Base-by-base conservation (phyloP, 2,888 invertebrate species). In the Imbricaverruca yamaguchii region DNA sequence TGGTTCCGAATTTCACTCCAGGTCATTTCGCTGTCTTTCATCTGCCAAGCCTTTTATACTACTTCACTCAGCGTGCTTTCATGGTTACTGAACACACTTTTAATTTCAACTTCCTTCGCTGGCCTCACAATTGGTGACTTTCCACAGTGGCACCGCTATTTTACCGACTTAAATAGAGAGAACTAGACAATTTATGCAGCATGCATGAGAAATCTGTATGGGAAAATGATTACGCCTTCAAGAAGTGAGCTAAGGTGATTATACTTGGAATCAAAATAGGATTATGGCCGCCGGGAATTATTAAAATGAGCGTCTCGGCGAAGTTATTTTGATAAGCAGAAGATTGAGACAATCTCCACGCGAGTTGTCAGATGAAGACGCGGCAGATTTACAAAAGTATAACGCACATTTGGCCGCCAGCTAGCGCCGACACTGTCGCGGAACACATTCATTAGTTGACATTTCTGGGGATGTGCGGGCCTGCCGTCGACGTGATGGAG, bases 181-280 rank as follows among this genome's bases (percentile, higher is more conserved):
- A 59, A 59, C 59, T 21, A 55, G 53, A 21, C 74, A 74, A 74
- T 55, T 74, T 74, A 74, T 74, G 74, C 74, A 74, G 74, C 15
- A 74, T 18, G 74, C 74, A 55, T 55, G 74, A 55, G 23, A 74
- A 69, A 55, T 74, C 55, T 74, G 74, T 74, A 74, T 74, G 74
- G 10, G 55, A 74, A 74, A 74, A 74, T 74, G 53, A 74, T 23
- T 74, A 15, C 74, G 53, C 55, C 74, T 74, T 74, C 53, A 74
- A 74, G 69, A 39, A 69, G 74, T 55, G 53, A 55, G 74, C 53
- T 74, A 74, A 74, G 74, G 55, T 74, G 74, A 74, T 74, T 74
- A 74, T 53, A 21, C 53, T 55, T 4, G 74, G 74, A 55, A 74
- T 74, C 74, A 74, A 74, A 74, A 74, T 74, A 74, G 21, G 53